A percentile compares a stretch with the other conserved stretches of the same genome.
Evolutionary conservation across 1,140 invertebrate species (phyloP).

Genomic region (Macrobrachium nipponense): DNA sequence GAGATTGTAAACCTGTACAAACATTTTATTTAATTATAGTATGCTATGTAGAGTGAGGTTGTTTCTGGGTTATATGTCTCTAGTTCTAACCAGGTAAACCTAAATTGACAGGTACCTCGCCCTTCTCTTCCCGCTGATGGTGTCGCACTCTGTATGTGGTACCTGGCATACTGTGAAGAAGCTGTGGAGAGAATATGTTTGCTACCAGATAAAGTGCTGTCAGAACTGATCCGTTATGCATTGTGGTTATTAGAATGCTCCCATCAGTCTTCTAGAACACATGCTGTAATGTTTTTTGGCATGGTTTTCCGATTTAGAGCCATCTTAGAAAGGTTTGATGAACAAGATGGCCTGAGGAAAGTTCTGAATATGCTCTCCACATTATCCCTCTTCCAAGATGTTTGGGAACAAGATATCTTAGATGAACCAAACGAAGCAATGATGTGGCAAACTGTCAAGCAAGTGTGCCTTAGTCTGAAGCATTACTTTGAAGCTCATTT

Average conservation of each 20-base stretch:
- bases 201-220: constrained; percentile 81
- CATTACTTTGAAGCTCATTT: constrained; percentile 94
- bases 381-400: constrained; percentile 58
- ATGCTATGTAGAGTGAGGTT: neutral
- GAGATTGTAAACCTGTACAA: too few relatives aligned
- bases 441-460: constrained; percentile 92
- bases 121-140: constrained; percentile 95
- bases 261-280: constrained; percentile 94
- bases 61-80: neutral
- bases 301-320: constrained; percentile 92
- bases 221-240: constrained; percentile 86
- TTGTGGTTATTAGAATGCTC: constrained; percentile 95
- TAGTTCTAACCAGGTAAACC: too few relatives aligned
- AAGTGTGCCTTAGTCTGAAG: constrained; percentile 91
- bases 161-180: constrained; percentile 96
- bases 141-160: constrained; percentile 95
- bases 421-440: constrained; percentile 80
- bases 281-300: constrained; percentile 97
- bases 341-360: constrained; percentile 90
- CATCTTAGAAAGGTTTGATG: constrained; percentile 92
- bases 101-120: constrained; percentile 78
- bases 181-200: constrained; percentile 95
- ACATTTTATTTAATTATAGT: too few relatives aligned
- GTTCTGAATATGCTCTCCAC: constrained; percentile 87
- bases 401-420: constrained; percentile 51